phyloP scores from a whole-genome alignment of 2,888 invertebrate genomes.

The Tanytarsus gracilentus region DNA sequence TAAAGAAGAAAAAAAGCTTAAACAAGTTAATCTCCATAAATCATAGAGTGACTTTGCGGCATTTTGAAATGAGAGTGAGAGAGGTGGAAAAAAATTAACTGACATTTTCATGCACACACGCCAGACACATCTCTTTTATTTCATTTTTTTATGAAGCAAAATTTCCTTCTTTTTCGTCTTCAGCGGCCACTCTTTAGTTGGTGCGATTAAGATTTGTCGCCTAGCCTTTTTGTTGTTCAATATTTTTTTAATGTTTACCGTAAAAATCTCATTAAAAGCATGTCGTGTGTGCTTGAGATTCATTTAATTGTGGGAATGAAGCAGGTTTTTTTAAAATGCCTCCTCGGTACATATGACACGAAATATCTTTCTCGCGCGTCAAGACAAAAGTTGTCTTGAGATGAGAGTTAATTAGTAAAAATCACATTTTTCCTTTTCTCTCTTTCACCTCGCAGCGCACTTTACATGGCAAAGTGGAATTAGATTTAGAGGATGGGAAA shows the following conservation, averaged over 20 bases:
- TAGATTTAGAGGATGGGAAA: too few species aligned
- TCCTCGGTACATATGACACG: background rate
- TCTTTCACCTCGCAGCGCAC: too few species aligned
- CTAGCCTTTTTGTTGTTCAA: background rate
- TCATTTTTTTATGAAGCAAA: too few species aligned
- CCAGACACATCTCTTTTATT: conserved; percentile 13
- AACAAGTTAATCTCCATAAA: conserved; percentile 29
- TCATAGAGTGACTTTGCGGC: conserved; percentile 20
- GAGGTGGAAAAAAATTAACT: conserved; percentile 11
- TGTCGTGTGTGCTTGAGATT: background rate
- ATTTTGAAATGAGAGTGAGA: too few species aligned
- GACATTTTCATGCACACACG: conserved; percentile 24
- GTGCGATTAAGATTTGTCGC: conserved; percentile 28
- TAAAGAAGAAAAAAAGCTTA: conserved; percentile 14
- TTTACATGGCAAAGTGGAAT: too few species aligned
- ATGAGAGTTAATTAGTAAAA: too few species aligned
- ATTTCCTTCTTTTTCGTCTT: conserved; percentile 22
- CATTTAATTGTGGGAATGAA: background rate
- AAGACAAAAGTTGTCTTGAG: too few species aligned
- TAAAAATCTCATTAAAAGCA: conserved; percentile 18
- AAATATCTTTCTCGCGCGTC: too few species aligned
- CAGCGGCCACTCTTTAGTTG: background rate
- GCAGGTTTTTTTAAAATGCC: background rate
- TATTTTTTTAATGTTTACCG: conserved; percentile 16
- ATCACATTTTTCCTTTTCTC: too few species aligned